These are phyloP conservation scores for Sisyra terminalis DNA, from an alignment of 2,888 invertebrate genomes.

Conservation along the genomic window DNA sequence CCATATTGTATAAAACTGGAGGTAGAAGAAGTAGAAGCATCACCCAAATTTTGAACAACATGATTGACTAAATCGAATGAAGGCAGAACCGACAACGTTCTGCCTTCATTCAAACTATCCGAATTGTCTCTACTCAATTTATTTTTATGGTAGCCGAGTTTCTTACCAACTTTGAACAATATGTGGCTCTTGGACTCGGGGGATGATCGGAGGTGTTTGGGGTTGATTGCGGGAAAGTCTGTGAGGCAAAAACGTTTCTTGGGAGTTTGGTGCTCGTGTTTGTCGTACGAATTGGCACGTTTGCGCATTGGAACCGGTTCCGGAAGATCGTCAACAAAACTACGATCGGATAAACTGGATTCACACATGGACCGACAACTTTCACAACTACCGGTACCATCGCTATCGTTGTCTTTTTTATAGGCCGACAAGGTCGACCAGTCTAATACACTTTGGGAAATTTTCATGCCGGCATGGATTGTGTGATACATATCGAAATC, in stretches of 20 bases:
- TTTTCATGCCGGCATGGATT: constrained; percentile 21
- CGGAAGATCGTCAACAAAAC: not conserved
- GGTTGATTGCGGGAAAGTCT: no score
- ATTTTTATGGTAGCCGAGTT: no score
- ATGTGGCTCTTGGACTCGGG: no score
- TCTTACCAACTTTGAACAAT: no score
- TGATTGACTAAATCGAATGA: not conserved
- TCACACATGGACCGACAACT: constrained; percentile 1
- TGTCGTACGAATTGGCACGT: not conserved
- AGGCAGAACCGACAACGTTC: no score
- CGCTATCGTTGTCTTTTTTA: constrained; percentile 5
- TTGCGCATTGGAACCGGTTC: not conserved
- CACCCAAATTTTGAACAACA: constrained; percentile 2
- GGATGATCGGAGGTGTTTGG: no score
- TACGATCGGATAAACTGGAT: not conserved
- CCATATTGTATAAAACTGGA: constrained; percentile 3
- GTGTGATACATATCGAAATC: constrained; percentile 24
- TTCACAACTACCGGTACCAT: not conserved
- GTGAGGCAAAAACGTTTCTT: not conserved
- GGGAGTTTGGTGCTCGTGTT: not conserved
- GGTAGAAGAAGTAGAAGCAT: constrained; percentile 1
- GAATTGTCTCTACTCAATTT: no score
- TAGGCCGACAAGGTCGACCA: constrained; percentile 9
- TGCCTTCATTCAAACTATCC: no score
- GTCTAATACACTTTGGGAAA: constrained; percentile 11